Percentiles rank a stretch among this genome's conserved stretches.
phyloP scores from a whole-genome alignment of 2,113 vertebrate species.

The Arenaria interpres region DNA sequence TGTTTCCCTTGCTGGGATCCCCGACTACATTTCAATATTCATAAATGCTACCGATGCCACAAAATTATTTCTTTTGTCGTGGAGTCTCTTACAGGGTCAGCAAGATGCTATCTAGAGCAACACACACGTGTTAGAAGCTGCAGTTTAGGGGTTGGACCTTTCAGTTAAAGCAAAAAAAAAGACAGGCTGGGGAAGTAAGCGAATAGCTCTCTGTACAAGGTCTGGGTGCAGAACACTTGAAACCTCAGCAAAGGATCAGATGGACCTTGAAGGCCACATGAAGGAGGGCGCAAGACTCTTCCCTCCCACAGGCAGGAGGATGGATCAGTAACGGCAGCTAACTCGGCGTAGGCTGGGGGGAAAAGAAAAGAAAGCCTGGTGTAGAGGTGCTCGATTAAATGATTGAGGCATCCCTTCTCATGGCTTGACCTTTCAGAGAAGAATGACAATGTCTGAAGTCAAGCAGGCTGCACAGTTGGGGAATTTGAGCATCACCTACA shows the following conservation, averaged over 20 bases:
- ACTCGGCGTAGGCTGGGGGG: not conserved
- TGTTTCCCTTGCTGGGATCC: not conserved
- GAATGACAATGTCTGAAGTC: not conserved
- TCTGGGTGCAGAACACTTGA: not conserved
- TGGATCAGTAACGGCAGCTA: not conserved
- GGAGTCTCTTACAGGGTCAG: not conserved
- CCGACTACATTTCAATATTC: not conserved
- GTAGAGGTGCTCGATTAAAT: not conserved
- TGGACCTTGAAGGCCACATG: not conserved
- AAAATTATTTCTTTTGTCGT: not conserved
- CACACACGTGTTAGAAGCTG: not conserved
- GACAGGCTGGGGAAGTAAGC: not conserved
- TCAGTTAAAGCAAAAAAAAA: not conserved
- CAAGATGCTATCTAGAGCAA: constrained; percentile 1
- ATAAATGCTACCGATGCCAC: not conserved
- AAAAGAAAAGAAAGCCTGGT: not conserved
- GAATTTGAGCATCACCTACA: not conserved
- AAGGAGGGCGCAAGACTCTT: not conserved
- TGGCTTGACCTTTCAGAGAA: not conserved
- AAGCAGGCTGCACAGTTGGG: not conserved
- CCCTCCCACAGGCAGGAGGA: not conserved
- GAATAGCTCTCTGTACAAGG: not conserved
- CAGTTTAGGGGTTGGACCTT: not conserved
- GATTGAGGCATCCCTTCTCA: not conserved
- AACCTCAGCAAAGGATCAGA: not conserved